Base-by-base conservation (phyloP, 2,888 invertebrate species). In the Thymelicus lineola region DNA sequence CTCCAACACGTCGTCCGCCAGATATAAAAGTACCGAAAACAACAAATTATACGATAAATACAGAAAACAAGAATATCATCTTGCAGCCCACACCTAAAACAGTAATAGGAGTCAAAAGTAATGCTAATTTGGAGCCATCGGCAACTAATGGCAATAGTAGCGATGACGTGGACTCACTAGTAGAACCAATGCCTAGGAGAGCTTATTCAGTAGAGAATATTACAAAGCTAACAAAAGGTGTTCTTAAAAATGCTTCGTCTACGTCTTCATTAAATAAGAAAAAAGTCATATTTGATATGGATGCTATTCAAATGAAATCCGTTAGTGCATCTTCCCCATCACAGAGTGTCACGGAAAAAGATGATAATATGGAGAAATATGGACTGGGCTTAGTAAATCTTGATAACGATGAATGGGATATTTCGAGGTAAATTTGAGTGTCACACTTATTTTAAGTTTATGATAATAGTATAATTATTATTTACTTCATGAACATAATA, bases 221-320 rank as follows among this genome's bases (percentile, higher is more conserved):
- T 66, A 78, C 74, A 72, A 80, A 87, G 75, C 88, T 86, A 79
- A 90, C 94, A 59, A 95, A 94, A 84, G 91, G 95, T 63, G 95
- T 95, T 42, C 80, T 96, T 46, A 96, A 95, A 86, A 93, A 91
- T 79, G 94, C 91, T 59, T 91, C 94, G 3, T 95, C 95, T 0
- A 88, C 87, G 28, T 94, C 93, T 48, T 94, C 94, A 57, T 80
- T 95, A 36, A 90, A 94, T 35, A 96, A 96, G 77, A 96, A 96
- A 82, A 95, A 95, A 85, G 96, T 96, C 7, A 78, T 95, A 59
- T 96, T 96, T 77, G 95, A 95, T 86, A 90, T 96, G 84, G 94
- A 95, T 76, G 91, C 94, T 5, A 92, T 94, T 77, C 93, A 94
- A 84, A 93, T 92, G 89, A 94, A 94, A 78, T 94, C 93, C 1